Conservation (phyloP, 2,797 vertebrate species). For the Sciaenops ocellatus region DNA sequence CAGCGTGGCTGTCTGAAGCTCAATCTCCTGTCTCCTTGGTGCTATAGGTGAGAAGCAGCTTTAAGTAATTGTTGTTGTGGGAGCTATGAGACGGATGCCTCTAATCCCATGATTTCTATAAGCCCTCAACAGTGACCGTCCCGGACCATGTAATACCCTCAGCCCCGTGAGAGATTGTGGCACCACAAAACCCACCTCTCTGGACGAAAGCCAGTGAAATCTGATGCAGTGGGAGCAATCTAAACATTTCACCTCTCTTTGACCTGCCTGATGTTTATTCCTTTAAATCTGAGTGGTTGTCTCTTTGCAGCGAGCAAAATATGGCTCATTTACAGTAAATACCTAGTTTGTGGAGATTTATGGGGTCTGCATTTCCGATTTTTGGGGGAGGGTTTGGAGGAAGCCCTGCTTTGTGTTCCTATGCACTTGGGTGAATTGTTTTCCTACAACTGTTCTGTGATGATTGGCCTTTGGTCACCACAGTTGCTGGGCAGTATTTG, state of each 20-base stretch:
- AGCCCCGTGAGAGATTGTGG: constrained; percentile 40
- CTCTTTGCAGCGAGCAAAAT: constrained; percentile 29
- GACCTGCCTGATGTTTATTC: constrained; percentile 26
- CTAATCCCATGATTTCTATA: constrained; percentile 74
- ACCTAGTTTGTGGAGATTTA: constrained; percentile 70
- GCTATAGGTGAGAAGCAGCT: constrained; percentile 60
- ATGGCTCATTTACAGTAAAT: constrained; percentile 66
- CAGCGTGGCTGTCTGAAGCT: constrained; percentile 40
- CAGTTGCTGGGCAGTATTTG: constrained; percentile 35
- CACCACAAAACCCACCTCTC: constrained; percentile 42
- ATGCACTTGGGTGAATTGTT: constrained; percentile 28
- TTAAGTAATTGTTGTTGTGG: constrained; percentile 75
- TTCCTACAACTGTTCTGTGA: constrained; percentile 39
- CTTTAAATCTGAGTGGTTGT: constrained; percentile 27
- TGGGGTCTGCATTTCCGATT: constrained; percentile 58
- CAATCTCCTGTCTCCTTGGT: constrained; percentile 31
- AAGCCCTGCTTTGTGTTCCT: constrained; percentile 43
- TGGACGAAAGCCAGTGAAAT: constrained; percentile 45
- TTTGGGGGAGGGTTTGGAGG: constrained; percentile 45
- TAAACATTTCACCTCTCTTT: constrained; percentile 43
- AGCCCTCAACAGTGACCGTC: constrained; percentile 59
- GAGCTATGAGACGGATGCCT: constrained; percentile 61
- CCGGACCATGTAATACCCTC: constrained; percentile 61
- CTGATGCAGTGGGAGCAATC: constrained; percentile 41
- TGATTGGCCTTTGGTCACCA: constrained; percentile 37